Evolutionary conservation across 2,888 invertebrate genomes (phyloP), one percentile per base, ranked within the genome.

Genomic region (Linnaemya tessellans): DNA sequence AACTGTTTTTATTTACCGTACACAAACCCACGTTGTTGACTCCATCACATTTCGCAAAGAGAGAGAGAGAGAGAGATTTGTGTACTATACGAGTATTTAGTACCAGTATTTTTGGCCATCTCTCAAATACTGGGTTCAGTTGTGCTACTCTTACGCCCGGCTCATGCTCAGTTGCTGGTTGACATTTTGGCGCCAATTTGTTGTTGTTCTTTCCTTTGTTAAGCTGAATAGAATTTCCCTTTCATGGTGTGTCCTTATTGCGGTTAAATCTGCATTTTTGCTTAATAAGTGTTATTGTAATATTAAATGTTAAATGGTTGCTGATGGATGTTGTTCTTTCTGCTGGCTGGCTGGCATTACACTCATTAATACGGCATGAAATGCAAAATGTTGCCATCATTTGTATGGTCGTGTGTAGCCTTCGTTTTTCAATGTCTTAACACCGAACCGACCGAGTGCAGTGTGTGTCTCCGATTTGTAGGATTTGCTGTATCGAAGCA

Each of bases 391-490:
- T 64, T 70, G 46, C 79, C 74, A 85, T 79, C 79, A 67, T 75
- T 71, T 65, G 56, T 75, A 70, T 82, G 71, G 81, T 85, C 9
- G 38, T 30, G 30, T 30, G 7, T 46, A n/a, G 56, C 60, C 18
- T 67, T 85, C 85, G 85, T 71, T 65, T 85, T 85, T 85, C 79
- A 85, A 85, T 85, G 85, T 71, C 85, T 75, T 75, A 43, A 71
- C 18, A 82, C 64, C 79, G 82, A 85, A 74, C 49, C 41, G 51
- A 18, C 35, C 58, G 64, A 54, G 49, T 15, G 41, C 51, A 60
- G 22, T 62, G 15, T 80, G 30, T 74, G 65, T 43, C 71, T 75
- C 54, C 51, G 78, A 70, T 84, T 81, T 78, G 60, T 68, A 35
- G 22, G 38, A 25, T 46, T 60, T 56, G 15, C 60, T 54, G 35